phyloP scores from a whole-genome alignment of 2,888 invertebrate genomes.

The Parthenolecanium corni region DNA sequence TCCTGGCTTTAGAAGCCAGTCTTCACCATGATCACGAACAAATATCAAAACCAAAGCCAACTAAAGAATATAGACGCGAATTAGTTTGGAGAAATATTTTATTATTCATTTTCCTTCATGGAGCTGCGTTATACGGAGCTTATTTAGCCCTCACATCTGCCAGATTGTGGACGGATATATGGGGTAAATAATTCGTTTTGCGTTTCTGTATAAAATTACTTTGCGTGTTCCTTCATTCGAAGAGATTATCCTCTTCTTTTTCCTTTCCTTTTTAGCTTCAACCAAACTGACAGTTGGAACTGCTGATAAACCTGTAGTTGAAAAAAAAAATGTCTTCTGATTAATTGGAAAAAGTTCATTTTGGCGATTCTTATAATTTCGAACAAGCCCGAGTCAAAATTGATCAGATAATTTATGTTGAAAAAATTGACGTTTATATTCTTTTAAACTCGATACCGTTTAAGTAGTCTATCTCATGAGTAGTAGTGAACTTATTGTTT shows the following conservation, averaged over 20 bases:
- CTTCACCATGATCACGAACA: conserved; percentile 21
- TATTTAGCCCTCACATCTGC: conserved; percentile 63
- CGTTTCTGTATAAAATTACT: too few species aligned
- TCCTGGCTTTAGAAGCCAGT: conserved; percentile 10
- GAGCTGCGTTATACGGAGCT: conserved; percentile 61
- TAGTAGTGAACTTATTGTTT: too few species aligned
- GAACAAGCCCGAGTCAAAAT: too few species aligned
- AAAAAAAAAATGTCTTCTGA: too few species aligned
- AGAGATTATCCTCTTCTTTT: neutral
- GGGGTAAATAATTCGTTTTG: conserved; percentile 49
- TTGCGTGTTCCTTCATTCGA: neutral
- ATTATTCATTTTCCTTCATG: conserved; percentile 63
- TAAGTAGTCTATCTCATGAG: too few species aligned
- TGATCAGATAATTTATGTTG: too few species aligned
- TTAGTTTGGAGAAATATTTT: conserved; percentile 75
- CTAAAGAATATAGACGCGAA: conserved; percentile 34
- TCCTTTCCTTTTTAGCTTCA: neutral
- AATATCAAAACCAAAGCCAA: conserved; percentile 14
- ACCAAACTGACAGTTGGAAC: too few species aligned
- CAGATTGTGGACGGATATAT: conserved; percentile 55
- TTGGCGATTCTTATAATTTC: too few species aligned
- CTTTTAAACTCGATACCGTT: too few species aligned
- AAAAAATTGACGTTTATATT: too few species aligned
- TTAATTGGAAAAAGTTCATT: too few species aligned
- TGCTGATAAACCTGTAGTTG: too few species aligned